A percentile compares a stretch with the other conserved stretches of the same genome.
phyloP scores from a whole-genome alignment of 35 echinoderm and acorn worm genomes.

The Eucidaris tribuloides region DNA sequence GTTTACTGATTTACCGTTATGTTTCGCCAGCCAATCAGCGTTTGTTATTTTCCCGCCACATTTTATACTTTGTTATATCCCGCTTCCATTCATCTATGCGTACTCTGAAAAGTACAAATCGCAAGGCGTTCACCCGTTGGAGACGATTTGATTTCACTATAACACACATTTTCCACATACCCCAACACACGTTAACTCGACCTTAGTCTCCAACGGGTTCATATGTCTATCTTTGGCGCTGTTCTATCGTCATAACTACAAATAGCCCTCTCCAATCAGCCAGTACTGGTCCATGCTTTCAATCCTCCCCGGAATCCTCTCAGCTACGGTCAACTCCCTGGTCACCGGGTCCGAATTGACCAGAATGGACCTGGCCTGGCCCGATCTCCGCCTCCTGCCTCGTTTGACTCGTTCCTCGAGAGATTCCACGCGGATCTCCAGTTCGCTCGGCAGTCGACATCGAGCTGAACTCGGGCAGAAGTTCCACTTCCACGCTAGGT shows the following conservation, averaged over 20 bases:
- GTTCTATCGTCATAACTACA: not conserved
- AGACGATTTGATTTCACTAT: too few relatives aligned
- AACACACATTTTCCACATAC: too few relatives aligned
- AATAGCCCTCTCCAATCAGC: not conserved
- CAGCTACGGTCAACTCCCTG: not conserved
- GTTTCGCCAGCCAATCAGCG: too few relatives aligned
- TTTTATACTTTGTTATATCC: too few relatives aligned
- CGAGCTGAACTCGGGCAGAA: not conserved
- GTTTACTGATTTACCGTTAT: too few relatives aligned
- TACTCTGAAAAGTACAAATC: too few relatives aligned
- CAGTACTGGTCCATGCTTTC: not conserved
- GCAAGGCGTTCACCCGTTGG: too few relatives aligned
- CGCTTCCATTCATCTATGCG: too few relatives aligned
- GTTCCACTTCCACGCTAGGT: constrained; percentile 22
- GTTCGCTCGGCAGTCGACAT: not conserved
- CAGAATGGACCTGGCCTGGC: not conserved
- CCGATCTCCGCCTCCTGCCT: not conserved
- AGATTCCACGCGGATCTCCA: constrained; percentile 9
- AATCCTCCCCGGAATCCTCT: not conserved
- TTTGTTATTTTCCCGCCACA: too few relatives aligned
- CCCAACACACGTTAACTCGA: too few relatives aligned
- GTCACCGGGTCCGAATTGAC: not conserved
- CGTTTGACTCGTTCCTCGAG: constrained; percentile 10
- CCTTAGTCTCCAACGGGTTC: too few relatives aligned
- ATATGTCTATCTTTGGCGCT: too few relatives aligned